phyloP scores from a whole-genome alignment of 2,888 invertebrate species.

The Parasteatoda lunata region DNA sequence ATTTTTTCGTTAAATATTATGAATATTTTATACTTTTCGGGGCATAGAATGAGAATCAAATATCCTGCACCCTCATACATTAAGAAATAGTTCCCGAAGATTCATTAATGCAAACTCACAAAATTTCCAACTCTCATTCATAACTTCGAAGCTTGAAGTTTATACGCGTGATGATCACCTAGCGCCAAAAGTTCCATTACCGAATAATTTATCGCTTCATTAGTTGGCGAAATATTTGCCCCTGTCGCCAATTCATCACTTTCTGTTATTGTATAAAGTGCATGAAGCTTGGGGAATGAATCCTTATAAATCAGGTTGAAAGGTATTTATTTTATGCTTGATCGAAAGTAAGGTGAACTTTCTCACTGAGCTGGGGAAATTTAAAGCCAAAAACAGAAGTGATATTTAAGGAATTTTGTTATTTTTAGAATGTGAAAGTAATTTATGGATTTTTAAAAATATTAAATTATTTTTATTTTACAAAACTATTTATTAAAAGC shows the following conservation, averaged over 20 bases:
- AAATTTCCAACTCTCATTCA: slow-evolving; percentile 28
- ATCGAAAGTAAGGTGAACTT: slow-evolving; percentile 24
- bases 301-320: slow-evolving; percentile 45
- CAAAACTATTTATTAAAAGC: too few species aligned
- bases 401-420: neutral
- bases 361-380: neutral
- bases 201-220: slow-evolving; percentile 64
- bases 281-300: neutral
- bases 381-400: neutral
- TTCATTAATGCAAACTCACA: slow-evolving; percentile 53
- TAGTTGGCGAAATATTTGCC: slow-evolving; percentile 56
- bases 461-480: too few species aligned
- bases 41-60: too few species aligned
- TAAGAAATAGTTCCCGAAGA: neutral
- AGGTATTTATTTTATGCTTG: slow-evolving; percentile 45
- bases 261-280: slow-evolving; percentile 11
- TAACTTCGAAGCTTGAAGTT: slow-evolving; percentile 20
- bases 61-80: neutral
- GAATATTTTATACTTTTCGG: too few species aligned
- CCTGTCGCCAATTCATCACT: slow-evolving; percentile 41
- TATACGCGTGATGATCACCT: slow-evolving; percentile 40
- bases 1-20: too few species aligned
- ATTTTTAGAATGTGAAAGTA: neutral
- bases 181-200: slow-evolving; percentile 49
- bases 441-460: neutral